Percentiles rank a stretch among this genome's conserved stretches.
Conservation (phyloP, 2,888 invertebrate species). For the Habroteleia sp. region DNA sequence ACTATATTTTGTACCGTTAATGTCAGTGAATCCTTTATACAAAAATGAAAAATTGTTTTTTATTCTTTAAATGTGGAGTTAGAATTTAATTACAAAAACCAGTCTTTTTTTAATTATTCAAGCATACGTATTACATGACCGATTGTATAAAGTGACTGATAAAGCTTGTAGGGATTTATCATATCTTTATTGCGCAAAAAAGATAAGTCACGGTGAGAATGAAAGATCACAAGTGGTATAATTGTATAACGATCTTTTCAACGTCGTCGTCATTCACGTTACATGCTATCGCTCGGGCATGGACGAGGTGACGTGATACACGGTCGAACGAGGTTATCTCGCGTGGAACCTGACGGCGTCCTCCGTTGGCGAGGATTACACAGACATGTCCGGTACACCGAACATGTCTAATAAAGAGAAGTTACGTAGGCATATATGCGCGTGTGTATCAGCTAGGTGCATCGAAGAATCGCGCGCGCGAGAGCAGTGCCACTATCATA, state of each 20-base stretch:
- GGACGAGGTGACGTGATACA: slow-evolving; percentile 71
- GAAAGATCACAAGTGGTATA: slow-evolving; percentile 53
- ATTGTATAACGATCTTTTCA: slow-evolving; percentile 60
- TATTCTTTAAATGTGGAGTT: no score
- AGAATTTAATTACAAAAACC: no score
- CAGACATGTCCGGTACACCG: slow-evolving; percentile 62
- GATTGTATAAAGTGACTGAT: slow-evolving; percentile 38
- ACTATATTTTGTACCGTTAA: no score
- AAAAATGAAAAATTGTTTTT: no score
- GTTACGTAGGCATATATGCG: slow-evolving; percentile 51
- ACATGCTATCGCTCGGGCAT: slow-evolving; percentile 67
- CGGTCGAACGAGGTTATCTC: slow-evolving; percentile 68
- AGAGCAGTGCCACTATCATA: slow-evolving; percentile 62
- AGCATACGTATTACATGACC: slow-evolving; percentile 32
- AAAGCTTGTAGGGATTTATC: slow-evolving; percentile 46
- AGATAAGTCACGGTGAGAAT: slow-evolving; percentile 57
- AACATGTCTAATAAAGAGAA: slow-evolving; percentile 65
- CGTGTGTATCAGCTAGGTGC: slow-evolving; percentile 56
- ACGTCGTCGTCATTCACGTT: slow-evolving; percentile 69
- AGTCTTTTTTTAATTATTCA: slow-evolving; percentile 27
- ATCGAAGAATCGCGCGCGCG: slow-evolving; percentile 56
- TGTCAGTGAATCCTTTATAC: no score
- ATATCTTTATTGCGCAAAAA: slow-evolving; percentile 48
- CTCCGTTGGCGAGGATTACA: slow-evolving; percentile 56
- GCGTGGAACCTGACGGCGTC: slow-evolving; percentile 66